Percentiles rank a stretch among this genome's conserved stretches.
phyloP scores from a whole-genome alignment of 1,140 invertebrate genomes.

The Danaus plexippus region DNA sequence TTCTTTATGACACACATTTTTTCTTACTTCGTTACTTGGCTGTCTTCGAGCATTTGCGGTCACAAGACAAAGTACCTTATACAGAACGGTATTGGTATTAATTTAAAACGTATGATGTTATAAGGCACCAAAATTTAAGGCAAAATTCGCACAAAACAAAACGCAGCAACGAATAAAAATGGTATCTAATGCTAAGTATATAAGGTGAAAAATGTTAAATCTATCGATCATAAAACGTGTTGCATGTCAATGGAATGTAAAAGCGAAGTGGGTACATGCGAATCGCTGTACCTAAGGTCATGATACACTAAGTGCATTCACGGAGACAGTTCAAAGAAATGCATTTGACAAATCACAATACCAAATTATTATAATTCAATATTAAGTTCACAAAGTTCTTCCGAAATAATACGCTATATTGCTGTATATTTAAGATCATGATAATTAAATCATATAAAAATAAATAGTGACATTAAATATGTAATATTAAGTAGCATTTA shows the following conservation, averaged over 20 bases:
- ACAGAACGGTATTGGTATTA: conserved; percentile 18
- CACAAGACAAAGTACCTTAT: conserved; percentile 24
- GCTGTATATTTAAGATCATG: too few relatives aligned
- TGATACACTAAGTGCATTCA: conserved; percentile 27
- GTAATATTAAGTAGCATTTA: too few relatives aligned
- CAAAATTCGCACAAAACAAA: conserved; percentile 19
- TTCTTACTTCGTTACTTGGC: too few relatives aligned
- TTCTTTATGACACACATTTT: too few relatives aligned
- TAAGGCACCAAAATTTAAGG: conserved; percentile 20
- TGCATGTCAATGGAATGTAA: conserved; percentile 32
- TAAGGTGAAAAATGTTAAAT: conserved; percentile 27
- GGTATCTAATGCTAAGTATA: conserved; percentile 14
- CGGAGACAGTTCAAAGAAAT: background rate
- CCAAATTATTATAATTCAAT: too few relatives aligned
- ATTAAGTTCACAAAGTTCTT: too few relatives aligned
- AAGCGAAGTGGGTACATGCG: conserved; percentile 30
- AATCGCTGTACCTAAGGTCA: conserved; percentile 41
- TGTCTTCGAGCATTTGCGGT: background rate
- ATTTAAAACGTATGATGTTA: conserved; percentile 18
- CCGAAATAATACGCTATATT: too few relatives aligned
- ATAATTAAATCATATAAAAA: too few relatives aligned
- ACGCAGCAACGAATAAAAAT: conserved; percentile 18
- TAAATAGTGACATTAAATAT: too few relatives aligned
- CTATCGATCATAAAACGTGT: conserved; percentile 21
- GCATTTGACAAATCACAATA: too few relatives aligned